Percentiles rank a stretch among this genome's conserved stretches.
Evolutionary conservation across 2,888 invertebrate genomes (phyloP).

Genomic region (Drosophila vallismaia): DNA sequence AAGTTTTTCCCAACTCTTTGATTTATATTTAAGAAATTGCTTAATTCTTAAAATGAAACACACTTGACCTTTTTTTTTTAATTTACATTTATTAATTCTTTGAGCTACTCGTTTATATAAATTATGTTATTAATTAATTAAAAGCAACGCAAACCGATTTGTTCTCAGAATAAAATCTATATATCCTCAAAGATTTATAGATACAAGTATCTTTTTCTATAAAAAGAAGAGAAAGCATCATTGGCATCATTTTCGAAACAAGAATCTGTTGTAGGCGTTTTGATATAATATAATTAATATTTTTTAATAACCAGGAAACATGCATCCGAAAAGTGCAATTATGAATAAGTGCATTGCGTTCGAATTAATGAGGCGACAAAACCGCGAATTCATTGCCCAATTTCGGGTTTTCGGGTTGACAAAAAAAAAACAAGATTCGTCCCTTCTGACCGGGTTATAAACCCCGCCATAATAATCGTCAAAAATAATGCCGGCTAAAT

Average conservation of each 20-base stretch:
- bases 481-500: slow-evolving; percentile 63
- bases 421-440: slow-evolving; percentile 33
- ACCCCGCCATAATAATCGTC: slow-evolving; percentile 54
- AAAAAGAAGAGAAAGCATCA: slow-evolving; percentile 34
- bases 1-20: slow-evolving; percentile 41
- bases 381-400: slow-evolving; percentile 48
- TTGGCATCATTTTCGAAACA: slow-evolving; percentile 39
- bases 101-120: slow-evolving; percentile 32
- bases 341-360: slow-evolving; percentile 54
- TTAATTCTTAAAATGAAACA: slow-evolving; percentile 36
- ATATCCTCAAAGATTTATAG: slow-evolving; percentile 13
- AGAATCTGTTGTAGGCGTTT: slow-evolving; percentile 56
- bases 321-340: slow-evolving; percentile 32
- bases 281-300: slow-evolving; percentile 42
- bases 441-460: slow-evolving; percentile 24
- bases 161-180: slow-evolving; percentile 33
- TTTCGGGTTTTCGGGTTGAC: slow-evolving; percentile 23
- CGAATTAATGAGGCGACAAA: slow-evolving; percentile 44
- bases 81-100: slow-evolving; percentile 51
- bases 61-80: slow-evolving; percentile 49
- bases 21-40: slow-evolving; percentile 55
- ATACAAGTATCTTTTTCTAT: slow-evolving; percentile 4
- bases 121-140: slow-evolving; percentile 58
- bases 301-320: slow-evolving; percentile 29
- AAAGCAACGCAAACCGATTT: slow-evolving; percentile 52